phyloP scores from a whole-genome alignment of 30 jellyfish, hydroid and myxozoan species.

The Morbakka virulenta region DNA sequence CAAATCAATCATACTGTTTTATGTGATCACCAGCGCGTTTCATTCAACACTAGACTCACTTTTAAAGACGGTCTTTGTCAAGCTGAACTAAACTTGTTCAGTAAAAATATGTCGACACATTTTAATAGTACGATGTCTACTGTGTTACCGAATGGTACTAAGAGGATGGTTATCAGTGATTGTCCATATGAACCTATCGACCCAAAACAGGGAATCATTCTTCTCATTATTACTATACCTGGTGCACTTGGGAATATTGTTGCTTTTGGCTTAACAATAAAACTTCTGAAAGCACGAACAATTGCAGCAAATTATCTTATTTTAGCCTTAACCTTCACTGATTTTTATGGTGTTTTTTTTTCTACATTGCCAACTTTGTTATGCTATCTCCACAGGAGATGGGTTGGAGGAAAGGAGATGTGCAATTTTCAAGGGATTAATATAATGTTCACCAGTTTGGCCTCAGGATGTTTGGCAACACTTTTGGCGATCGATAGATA shows the following conservation, averaged over 20 bases:
- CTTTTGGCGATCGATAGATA: slow-evolving; percentile 57
- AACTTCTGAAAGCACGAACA: slow-evolving; percentile 16
- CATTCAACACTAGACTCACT: too few relatives aligned
- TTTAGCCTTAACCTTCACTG: slow-evolving; percentile 58
- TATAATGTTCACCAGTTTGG: slow-evolving; percentile 64
- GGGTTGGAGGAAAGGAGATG: slow-evolving; percentile 72
- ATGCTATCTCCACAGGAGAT: slow-evolving; percentile 51
- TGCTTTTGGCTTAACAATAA: slow-evolving; percentile 39
- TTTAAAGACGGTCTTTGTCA: too few relatives aligned
- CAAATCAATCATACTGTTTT: too few relatives aligned
- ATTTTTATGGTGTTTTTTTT: slow-evolving; percentile 57
- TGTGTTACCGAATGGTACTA: too few relatives aligned
- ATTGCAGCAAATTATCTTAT: slow-evolving; percentile 61
- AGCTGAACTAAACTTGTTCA: too few relatives aligned
- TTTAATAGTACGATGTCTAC: too few relatives aligned
- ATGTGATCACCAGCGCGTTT: too few relatives aligned
- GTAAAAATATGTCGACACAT: too few relatives aligned
- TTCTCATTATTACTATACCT: slow-evolving; percentile 49
- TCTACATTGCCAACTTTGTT: slow-evolving; percentile 65
- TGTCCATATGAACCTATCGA: slow-evolving; percentile 66
- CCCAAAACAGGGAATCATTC: slow-evolving; percentile 60
- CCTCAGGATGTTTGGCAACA: slow-evolving; percentile 66
- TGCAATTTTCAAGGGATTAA: slow-evolving; percentile 58
- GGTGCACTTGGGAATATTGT: slow-evolving; percentile 57
- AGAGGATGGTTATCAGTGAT: too few relatives aligned